phyloP scores from a whole-genome alignment of 1,140 invertebrate species.

The Drosophila punjabiensis region DNA sequence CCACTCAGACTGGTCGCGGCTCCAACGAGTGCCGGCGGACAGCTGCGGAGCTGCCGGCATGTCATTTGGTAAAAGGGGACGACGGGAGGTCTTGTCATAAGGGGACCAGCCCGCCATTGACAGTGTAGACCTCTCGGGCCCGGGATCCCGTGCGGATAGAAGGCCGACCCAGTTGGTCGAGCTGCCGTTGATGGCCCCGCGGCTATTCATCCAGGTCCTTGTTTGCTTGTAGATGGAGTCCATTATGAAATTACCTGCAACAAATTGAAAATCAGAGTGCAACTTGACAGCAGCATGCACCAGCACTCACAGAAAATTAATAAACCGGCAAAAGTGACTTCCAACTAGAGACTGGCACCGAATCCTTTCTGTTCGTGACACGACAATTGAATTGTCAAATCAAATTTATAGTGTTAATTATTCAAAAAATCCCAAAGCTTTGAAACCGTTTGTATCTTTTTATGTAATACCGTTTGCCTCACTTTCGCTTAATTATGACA shows the following conservation, averaged over 20 bases:
- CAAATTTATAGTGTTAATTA: not conserved
- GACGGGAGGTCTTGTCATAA: not conserved
- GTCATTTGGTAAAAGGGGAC: not conserved
- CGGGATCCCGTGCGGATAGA: not conserved
- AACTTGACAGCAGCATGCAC: not conserved
- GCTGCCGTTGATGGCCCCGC: not conserved
- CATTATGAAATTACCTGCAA: not conserved
- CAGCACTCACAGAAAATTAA: not conserved
- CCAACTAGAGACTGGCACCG: not conserved
- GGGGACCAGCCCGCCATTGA: constrained; percentile 4
- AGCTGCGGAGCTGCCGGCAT: not conserved
- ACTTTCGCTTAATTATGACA: too few relatives aligned
- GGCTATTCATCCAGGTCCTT: not conserved
- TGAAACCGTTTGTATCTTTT: too few relatives aligned
- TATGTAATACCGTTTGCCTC: too few relatives aligned
- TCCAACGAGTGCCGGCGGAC: not conserved
- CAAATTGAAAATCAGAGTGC: not conserved
- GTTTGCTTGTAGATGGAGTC: not conserved
- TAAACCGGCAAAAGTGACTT: not conserved
- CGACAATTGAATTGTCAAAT: not conserved
- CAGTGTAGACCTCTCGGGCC: not conserved
- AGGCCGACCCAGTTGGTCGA: not conserved
- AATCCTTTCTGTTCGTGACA: constrained; percentile 9
- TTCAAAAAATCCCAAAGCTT: not conserved
- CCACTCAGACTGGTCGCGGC: not conserved